Base-by-base conservation (phyloP, 2,888 invertebrate species). In the Ichneumoninae sp. region DNA sequence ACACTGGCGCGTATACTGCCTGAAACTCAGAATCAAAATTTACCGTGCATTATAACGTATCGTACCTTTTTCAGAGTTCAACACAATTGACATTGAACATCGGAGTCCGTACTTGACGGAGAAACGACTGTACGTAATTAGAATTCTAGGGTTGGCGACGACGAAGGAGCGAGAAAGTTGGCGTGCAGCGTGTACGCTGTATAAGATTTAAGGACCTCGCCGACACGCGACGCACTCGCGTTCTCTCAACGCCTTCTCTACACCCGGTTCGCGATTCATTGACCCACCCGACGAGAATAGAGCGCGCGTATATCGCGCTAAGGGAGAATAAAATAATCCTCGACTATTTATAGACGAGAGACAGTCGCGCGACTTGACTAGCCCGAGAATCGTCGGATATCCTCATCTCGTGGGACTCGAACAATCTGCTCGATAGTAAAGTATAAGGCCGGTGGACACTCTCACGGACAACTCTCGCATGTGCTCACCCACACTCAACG, bases 201-300 rank as follows among this genome's bases (percentile, higher is more conserved):
- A 68, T 33, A 54, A 84, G 81, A 84, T 79, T 82, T 79, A 80
- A 85, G 85, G 79, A 85, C 30, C 19, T 47, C 68, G 22, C 33
- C 36, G 30, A n/a, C 50, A 69, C 36, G 50, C 33, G 60, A 60
- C 54, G 69, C 66, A 68, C 57, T 36, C 71, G 63, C 75, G 10
- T 60, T 22, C 65, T 57, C 57, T 75, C 70, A 26, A 63, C 63
- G 30, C 26, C 26, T 60, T 30, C 40, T 47, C 16, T 63, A 68
- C n/a, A 73, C 81, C 71, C 71, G 83, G 79, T 89, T 89, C 86
- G 81, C 87, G 87, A 90, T 90, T 91, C 91, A 89, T 94, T 93
- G 94, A 95, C 88, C 95, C 94, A 94, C 94, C 94, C 89, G 95
- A 84, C 94, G 83, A 90, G 85, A 91, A 91, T 91, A 91, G 89